Base-by-base conservation (phyloP, 1,140 invertebrate genomes). In the Drosophila leontia region DNA sequence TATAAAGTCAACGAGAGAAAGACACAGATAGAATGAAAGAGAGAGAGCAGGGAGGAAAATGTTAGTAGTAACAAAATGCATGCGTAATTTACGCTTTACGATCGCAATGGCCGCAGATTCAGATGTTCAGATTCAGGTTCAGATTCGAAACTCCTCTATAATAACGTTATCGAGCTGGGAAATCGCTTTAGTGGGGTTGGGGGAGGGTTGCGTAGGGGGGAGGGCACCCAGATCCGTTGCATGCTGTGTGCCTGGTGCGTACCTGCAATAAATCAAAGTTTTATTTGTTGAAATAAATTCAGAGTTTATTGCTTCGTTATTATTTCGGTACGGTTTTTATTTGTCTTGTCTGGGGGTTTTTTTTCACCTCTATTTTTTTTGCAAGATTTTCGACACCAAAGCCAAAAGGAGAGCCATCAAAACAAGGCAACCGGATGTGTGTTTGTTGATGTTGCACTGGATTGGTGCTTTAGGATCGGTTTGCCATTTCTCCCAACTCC, bases 241-340 rank as follows among this genome's bases (percentile, higher is more conserved):
- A 88, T 90, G 85, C 85, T 88, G 85, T 77, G 83, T 86, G 68
- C 70, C 68, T 55, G 70, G 44, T 80, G 85, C 85, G 85, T 88
- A 85, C 67, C 67, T 63, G 75, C 78, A 85, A 90, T 88, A 88
- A 88, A 88, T 88, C 85, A 90, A 88, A 88, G 85, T 88, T 88
- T 88, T 88, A 88, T 88, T 88, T 88, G 85, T 88, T 90, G 85
- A 88, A 88, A 88, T 88, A 88, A 88, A 88, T 88, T 88, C 85
- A 90, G 61, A 88, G 85, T 88, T 88, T 88, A 88, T 88, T 88
- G 85, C 85, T 85, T 88, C 82, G 81, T 88, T 88, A 88, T 88
- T 88, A 88, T 88, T 80, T 88, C 70, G 53, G 53, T 56, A 15
- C 19, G 53, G 19, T 39, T 56, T 56, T 56, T 56, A 56, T 56